Base-by-base conservation (phyloP, 2,797 vertebrate genomes). In the Crocidura indochinensis region DNA sequence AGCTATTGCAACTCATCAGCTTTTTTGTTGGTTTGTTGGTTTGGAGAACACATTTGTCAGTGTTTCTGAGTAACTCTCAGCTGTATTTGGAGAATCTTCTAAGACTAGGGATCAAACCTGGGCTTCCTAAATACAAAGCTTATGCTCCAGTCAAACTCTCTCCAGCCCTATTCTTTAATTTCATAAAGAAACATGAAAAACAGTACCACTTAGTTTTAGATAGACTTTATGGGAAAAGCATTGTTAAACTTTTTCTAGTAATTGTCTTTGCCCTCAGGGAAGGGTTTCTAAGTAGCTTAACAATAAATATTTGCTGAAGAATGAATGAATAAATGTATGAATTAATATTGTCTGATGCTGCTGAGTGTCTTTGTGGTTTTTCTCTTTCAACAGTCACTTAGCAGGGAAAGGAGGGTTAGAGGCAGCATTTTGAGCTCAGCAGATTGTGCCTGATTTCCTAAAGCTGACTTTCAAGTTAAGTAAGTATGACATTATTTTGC, bases 341-440 rank as follows among this genome's bases (percentile, higher is more conserved):
- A 90, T 94, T 78, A 93, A 91, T 62, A 76, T 79, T 86, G 27
- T 83, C 47, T 75, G 80, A 68, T 38, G n/a, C 73, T 10, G 14
- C 47, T 62, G 47, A 93, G 27, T 79, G 60, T 51, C 51, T 84
- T 47, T 86, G 79, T 91, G 95, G 95, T 93, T 97, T 91, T 90
- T 24, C 15, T 90, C 91, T 91, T 94, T 94, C 90, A 86, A 84
- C 64, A 95, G 90, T 69, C 91, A 90, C 89, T 94, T 87, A 88
- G 29, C 46, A 29, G 27, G 27, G 71, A 80, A 77, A 86, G 29
- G 47, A 74, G 31, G 29, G 31, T 24, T 11, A 80, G 76, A 81
- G 76, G 44, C 24, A 44, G 31, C 38, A 75, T 73, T 68, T 29
- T 20, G 26, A 77, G 49, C 24, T 20, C 8, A 29, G 10, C 27